These are phyloP conservation scores for Dreissena polymorpha DNA, from an alignment of 1,140 invertebrate genomes.

Conservation along the genomic window DNA sequence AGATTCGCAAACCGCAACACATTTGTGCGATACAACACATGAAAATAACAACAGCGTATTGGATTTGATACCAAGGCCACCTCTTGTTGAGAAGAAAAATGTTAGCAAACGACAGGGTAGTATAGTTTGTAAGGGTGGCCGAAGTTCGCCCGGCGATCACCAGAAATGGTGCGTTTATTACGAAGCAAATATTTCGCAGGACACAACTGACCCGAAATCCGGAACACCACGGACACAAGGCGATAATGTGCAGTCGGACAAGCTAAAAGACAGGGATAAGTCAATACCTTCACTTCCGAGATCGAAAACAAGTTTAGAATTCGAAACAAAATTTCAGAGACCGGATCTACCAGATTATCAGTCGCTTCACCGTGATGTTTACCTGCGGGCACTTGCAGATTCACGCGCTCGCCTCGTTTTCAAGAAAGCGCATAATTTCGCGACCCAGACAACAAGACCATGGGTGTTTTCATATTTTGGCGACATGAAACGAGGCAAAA, in stretches of 20 bases:
- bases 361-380: conserved; percentile 39
- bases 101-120: conserved; percentile 5
- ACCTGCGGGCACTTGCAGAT: conserved; percentile 39
- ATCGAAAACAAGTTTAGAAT: conserved; percentile 19
- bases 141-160: conserved; percentile 33
- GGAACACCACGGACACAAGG: neutral
- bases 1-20: neutral
- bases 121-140: conserved; percentile 38
- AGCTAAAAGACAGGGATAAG: neutral
- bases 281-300: conserved; percentile 6
- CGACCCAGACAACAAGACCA: conserved; percentile 26
- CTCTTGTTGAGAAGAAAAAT: conserved; percentile 15
- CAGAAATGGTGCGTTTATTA: conserved; percentile 48
- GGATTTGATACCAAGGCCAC: no score
- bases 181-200: neutral
- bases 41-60: no score
- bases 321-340: neutral
- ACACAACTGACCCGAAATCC: neutral
- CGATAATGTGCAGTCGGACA: neutral
- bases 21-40: no score
- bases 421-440: conserved; percentile 15
- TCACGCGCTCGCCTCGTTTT: conserved; percentile 19
- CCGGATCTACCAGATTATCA: conserved; percentile 28
- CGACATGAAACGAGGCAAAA: neutral
- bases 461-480: conserved; percentile 47